phyloP scores from a whole-genome alignment of 2,797 vertebrate genomes.

The Cirrhinus mrigala region DNA sequence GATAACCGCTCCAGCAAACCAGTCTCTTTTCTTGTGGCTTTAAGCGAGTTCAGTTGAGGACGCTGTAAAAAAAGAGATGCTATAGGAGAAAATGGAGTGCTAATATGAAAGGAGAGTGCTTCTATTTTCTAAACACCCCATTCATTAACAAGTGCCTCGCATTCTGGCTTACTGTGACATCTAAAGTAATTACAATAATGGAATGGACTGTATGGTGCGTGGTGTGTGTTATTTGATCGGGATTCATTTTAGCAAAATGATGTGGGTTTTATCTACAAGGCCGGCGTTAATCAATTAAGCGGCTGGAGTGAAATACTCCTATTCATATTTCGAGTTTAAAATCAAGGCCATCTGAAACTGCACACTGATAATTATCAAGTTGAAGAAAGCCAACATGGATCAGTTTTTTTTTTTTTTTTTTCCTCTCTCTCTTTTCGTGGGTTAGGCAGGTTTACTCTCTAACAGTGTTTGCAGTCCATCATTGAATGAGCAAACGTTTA shows the following conservation, averaged over 20 bases:
- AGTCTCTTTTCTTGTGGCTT: conserved; percentile 56
- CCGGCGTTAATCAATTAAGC: conserved; percentile 42
- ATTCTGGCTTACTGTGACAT: conserved; percentile 51
- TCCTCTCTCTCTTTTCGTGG: too few relatives aligned
- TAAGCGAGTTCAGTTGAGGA: conserved; percentile 47
- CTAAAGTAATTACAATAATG: conserved; percentile 64
- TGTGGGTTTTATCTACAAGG: conserved; percentile 36
- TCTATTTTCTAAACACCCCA: conserved; percentile 41
- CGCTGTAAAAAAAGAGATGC: conserved; percentile 28
- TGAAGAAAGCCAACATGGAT: neutral
- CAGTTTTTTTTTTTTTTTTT: neutral
- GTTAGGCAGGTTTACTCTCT: neutral
- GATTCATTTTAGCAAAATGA: conserved; percentile 53
- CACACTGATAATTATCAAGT: neutral
- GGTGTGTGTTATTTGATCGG: conserved; percentile 51
- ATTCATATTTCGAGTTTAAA: conserved; percentile 17
- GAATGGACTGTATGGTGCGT: conserved; percentile 52
- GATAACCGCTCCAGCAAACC: conserved; percentile 53
- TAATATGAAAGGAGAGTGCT: conserved; percentile 49
- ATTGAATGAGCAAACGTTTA: neutral
- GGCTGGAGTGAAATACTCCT: conserved; percentile 12
- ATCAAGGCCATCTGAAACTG: neutral
- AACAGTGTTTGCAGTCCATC: neutral
- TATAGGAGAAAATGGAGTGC: conserved; percentile 34
- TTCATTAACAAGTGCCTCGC: conserved; percentile 50